Evolutionary conservation across 2,797 vertebrate genomes (phyloP), one percentile per base, ranked within the genome.

Genomic region (Austrolebias charrua): DNA sequence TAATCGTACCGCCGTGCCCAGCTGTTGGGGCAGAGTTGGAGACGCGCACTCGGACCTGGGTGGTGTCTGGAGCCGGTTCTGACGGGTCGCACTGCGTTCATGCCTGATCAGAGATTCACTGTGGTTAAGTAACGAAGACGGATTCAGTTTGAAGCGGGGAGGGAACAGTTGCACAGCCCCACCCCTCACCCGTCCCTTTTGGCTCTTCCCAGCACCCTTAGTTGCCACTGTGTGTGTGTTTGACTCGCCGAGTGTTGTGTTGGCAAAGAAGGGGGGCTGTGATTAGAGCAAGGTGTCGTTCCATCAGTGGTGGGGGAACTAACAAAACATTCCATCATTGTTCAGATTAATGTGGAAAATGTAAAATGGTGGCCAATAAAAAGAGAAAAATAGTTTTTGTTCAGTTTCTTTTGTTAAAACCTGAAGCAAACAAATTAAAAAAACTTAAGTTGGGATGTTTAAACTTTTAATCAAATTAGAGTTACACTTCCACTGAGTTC

Each of bases 301-400:
- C 75, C 69, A 73, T 69, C 81, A 79, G 66, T 3, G 60, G 74
- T 76, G 83, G 78, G 56, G 63, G 70, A 70, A 72, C 66, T 80
- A 85, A 87, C 84, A 55, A 90, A 91, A 92, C 95, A 91, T 96
- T 95, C 95, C 92, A 86, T 93, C 93, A 91, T 40, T 90, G 91
- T 80, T 90, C 83, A 93, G 90, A 90, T 91, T 88, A 86, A 92
- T 90, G 93, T 93, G 88, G 90, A 92, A 78, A 73, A 91, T 55
- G 43, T 83, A 71, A 89, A 94, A 92, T 92, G 94, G 95, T 94
- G 95, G 95, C 95, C 94, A 95, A 90, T 89, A 97, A 98, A 97
- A 93, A 81, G 76, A 46, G 33, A 53, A 55, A 63, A 19, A 14
- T 10, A 15, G 18, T 46, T 18, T 68, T 78, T 9, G 65, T 18